Conservation (phyloP, 2,888 invertebrate species). For the Sthenelais limicola region DNA sequence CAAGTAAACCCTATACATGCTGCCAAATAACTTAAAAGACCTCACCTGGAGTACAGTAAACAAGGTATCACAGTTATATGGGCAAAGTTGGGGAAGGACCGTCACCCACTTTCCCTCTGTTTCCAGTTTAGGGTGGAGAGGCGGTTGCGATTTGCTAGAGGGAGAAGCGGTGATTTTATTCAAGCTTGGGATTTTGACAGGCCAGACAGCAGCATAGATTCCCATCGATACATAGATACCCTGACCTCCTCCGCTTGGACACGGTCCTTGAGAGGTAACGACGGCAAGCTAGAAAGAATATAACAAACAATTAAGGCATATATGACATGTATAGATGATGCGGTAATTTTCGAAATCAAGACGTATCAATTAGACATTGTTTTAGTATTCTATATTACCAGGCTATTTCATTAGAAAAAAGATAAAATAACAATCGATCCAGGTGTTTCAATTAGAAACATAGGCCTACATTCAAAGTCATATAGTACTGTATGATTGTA, state of each 20-base stretch:
- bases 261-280: constrained; percentile 21
- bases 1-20: too few relatives aligned
- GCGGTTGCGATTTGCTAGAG: not conserved
- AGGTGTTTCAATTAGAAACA: too few relatives aligned
- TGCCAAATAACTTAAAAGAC: too few relatives aligned
- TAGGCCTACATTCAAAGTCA: too few relatives aligned
- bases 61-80: not conserved
- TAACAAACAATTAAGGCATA: too few relatives aligned
- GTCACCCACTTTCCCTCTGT: constrained; percentile 10
- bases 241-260: constrained; percentile 11
- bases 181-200: constrained; percentile 10
- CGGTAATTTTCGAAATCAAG: too few relatives aligned
- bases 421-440: too few relatives aligned
- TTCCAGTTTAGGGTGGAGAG: not conserved
- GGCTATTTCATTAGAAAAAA: too few relatives aligned
- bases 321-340: too few relatives aligned
- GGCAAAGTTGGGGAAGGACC: not conserved
- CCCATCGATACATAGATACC: constrained; percentile 30
- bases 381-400: too few relatives aligned
- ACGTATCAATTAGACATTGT: too few relatives aligned
- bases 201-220: constrained; percentile 25
- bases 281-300: constrained; percentile 21
- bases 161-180: not conserved
- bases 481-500: too few relatives aligned
- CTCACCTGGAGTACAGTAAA: constrained; percentile 4